A percentile compares a stretch with the other conserved stretches of the same genome.
These are phyloP conservation scores for Oryzias celebensis DNA, from an alignment of 2,113 vertebrate genomes.

Conservation along the genomic window DNA sequence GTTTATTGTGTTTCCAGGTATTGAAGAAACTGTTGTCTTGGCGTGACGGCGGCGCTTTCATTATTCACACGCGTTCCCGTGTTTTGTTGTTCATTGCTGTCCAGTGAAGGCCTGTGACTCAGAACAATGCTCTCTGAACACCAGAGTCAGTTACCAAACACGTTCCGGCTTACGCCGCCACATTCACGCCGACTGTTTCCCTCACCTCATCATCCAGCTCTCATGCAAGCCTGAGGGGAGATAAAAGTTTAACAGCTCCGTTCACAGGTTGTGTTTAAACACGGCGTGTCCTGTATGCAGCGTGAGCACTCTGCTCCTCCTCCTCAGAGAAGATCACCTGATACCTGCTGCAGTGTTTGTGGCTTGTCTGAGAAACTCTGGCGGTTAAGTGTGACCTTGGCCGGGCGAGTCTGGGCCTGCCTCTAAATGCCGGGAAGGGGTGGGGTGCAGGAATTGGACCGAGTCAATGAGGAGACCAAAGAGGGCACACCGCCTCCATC, in stretches of 20 bases:
- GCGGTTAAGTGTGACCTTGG: constrained; percentile 55
- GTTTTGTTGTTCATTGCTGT: constrained; percentile 18
- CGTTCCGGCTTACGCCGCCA: constrained; percentile 42
- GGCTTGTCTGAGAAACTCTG: constrained; percentile 18
- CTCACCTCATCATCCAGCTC: background rate
- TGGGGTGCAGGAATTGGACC: constrained; percentile 48
- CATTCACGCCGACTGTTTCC: constrained; percentile 37
- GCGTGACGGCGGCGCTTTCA: background rate
- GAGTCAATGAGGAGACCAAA: constrained; percentile 55
- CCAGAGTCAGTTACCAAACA: constrained; percentile 47
- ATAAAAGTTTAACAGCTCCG: background rate
- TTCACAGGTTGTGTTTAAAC: background rate
- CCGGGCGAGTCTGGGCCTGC: constrained; percentile 63
- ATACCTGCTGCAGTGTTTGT: constrained; percentile 22
- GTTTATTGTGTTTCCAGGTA: no score
- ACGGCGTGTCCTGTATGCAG: background rate
- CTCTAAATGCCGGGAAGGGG: constrained; percentile 52
- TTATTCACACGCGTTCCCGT: background rate
- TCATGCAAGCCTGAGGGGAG: background rate
- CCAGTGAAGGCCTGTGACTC: constrained; percentile 55
- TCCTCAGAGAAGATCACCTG: constrained; percentile 27
- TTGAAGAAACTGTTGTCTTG: background rate
- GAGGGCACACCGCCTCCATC: constrained; percentile 33
- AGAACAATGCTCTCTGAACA: constrained; percentile 50
- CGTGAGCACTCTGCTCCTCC: constrained; percentile 4